phyloP scores from a whole-genome alignment of 2,888 invertebrate species.

The Cheilosia soror region DNA sequence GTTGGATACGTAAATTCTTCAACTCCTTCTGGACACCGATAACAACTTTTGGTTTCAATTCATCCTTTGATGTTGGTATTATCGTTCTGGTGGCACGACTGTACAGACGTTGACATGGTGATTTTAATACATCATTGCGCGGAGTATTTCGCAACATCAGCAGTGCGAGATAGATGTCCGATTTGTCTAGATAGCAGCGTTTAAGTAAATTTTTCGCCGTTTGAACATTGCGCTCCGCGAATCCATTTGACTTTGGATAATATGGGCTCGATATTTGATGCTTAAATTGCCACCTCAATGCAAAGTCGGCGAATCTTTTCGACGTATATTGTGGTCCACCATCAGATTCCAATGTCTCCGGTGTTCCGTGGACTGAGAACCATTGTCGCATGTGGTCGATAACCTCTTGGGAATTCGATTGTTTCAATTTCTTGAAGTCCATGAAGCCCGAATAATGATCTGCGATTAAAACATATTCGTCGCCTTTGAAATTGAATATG shows the following conservation, averaged over 20 bases:
- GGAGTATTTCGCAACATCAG: too few species aligned
- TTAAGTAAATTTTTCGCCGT: not conserved
- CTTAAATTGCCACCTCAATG: slow-evolving; percentile 11
- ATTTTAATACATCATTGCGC: slow-evolving; percentile 5
- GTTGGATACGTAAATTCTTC: slow-evolving; percentile 3
- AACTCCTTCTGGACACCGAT: slow-evolving; percentile 4
- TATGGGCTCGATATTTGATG: slow-evolving; percentile 13
- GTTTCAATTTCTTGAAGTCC: not conserved
- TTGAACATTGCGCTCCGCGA: not conserved
- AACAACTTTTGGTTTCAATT: not conserved
- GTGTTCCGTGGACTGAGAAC: slow-evolving; percentile 33
- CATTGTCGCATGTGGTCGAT: not conserved
- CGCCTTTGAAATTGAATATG: too few species aligned
- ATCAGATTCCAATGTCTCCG: slow-evolving; percentile 4
- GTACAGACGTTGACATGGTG: slow-evolving; percentile 16
- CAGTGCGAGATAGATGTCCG: slow-evolving; percentile 3
- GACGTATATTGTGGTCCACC: not conserved
- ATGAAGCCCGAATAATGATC: too few species aligned
- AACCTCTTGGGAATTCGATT: slow-evolving; percentile 2
- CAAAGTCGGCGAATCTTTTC: not conserved
- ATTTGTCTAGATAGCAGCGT: not conserved
- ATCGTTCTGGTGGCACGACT: slow-evolving; percentile 4
- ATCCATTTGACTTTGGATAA: not conserved
- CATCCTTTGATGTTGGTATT: slow-evolving; percentile 7
- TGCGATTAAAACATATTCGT: too few species aligned